Evolutionary conservation across 2,888 invertebrate species (phyloP).

Genomic region (Tromatobia lineatoria): DNA sequence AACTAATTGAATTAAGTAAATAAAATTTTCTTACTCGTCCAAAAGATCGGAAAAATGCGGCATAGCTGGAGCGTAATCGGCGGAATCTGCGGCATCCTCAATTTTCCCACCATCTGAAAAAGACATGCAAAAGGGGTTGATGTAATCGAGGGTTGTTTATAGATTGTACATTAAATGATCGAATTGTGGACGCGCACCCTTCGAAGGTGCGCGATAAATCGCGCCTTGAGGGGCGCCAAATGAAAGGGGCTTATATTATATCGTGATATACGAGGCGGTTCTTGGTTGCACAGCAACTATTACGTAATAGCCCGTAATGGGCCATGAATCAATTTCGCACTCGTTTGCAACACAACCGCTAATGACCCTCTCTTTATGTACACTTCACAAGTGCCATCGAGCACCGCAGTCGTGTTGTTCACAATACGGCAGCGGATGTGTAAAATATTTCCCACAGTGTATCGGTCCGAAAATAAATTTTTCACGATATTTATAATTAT

Average conservation of each 20-base stretch:
- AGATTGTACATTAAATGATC: background rate
- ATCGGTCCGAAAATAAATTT: conserved; percentile 39
- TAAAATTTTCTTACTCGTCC: conserved; percentile 71
- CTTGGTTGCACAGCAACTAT: conserved; percentile 59
- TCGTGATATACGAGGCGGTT: conserved; percentile 61
- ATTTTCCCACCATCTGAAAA: conserved; percentile 69
- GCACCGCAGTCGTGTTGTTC: conserved; percentile 3
- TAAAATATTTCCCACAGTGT: conserved; percentile 33
- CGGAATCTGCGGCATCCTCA: conserved; percentile 67
- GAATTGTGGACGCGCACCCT: conserved; percentile 40
- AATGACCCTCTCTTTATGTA: conserved; percentile 57
- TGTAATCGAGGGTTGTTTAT: conserved; percentile 21
- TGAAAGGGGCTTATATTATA: conserved; percentile 53
- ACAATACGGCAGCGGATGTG: conserved; percentile 12
- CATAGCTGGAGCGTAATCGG: conserved; percentile 67
- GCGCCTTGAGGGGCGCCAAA: conserved; percentile 47
- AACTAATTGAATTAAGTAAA: background rate
- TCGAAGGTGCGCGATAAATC: conserved; percentile 44
- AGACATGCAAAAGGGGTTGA: conserved; percentile 5
- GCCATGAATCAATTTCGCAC: conserved; percentile 65
- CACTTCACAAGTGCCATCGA: conserved; percentile 36
- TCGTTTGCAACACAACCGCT: conserved; percentile 64
- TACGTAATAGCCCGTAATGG: conserved; percentile 67
- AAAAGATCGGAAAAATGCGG: conserved; percentile 74
- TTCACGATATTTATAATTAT: background rate